These are phyloP conservation scores for Gymnocheta viridis DNA, from an alignment of 2,888 invertebrate species.

Conservation along the genomic window DNA sequence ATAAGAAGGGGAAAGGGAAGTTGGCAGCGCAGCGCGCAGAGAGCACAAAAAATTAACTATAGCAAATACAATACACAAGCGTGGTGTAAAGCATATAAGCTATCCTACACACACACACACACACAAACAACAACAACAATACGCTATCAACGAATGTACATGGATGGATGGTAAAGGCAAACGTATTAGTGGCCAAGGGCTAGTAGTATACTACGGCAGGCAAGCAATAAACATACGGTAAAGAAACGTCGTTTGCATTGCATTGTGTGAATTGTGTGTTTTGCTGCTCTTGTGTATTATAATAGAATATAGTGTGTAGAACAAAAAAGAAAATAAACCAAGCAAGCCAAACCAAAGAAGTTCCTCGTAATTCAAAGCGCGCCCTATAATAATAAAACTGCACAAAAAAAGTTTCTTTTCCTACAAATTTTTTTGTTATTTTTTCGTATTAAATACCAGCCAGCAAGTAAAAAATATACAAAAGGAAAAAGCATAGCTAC, in stretches of 20 bases:
- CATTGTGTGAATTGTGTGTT: constrained; percentile 68
- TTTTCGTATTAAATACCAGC: constrained; percentile 58
- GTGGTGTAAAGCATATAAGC: constrained; percentile 65
- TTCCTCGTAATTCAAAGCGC: constrained; percentile 69
- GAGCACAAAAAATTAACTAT: constrained; percentile 63
- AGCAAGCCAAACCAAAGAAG: constrained; percentile 67
- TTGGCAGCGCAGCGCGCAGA: constrained; percentile 66
- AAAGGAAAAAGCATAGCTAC: constrained; percentile 57
- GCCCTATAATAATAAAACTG: constrained; percentile 68
- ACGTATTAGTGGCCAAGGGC: constrained; percentile 78
- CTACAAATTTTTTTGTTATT: constrained; percentile 41
- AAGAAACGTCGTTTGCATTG: constrained; percentile 70
- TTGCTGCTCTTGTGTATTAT: constrained; percentile 61
- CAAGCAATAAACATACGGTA: constrained; percentile 71
- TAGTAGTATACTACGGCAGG: constrained; percentile 73
- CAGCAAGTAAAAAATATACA: constrained; percentile 42
- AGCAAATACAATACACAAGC: constrained; percentile 65
- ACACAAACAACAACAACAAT: constrained; percentile 31
- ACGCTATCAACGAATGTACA: constrained; percentile 54
- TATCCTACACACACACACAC: constrained; percentile 45
- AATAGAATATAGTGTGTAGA: constrained; percentile 67
- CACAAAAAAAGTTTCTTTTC: constrained; percentile 62
- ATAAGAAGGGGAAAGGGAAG: constrained; percentile 65
- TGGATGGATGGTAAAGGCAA: constrained; percentile 71
- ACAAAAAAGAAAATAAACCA: constrained; percentile 63